These are phyloP conservation scores for Amblyjoppa proteus DNA, from an alignment of 2,888 invertebrate genomes.

Conservation along the genomic window DNA sequence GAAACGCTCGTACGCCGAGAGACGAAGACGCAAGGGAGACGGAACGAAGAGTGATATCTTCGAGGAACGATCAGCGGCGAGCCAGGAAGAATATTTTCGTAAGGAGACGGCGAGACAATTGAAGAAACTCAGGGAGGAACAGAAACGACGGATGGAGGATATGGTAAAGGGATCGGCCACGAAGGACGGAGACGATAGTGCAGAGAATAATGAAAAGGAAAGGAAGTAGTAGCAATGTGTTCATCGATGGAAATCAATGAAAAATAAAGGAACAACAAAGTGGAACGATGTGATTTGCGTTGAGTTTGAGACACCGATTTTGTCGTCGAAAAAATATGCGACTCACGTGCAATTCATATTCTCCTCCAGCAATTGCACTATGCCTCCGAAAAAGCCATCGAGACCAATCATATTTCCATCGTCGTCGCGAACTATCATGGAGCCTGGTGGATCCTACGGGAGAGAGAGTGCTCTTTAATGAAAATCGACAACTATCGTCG, in stretches of 20 bases:
- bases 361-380: slow-evolving; percentile 78
- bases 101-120: slow-evolving; percentile 78
- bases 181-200: slow-evolving; percentile 1
- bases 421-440: slow-evolving; percentile 73
- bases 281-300: slow-evolving; percentile 21
- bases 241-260: background rate
- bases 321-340: background rate
- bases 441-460: slow-evolving; percentile 81
- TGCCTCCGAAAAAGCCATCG: slow-evolving; percentile 81
- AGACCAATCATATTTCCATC: slow-evolving; percentile 75
- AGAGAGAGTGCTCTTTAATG: background rate
- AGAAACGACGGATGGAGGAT: slow-evolving; percentile 39
- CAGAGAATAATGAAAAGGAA: slow-evolving; percentile 24
- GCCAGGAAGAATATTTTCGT: slow-evolving; percentile 80
- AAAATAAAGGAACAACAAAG: background rate
- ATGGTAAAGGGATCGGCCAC: background rate
- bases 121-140: slow-evolving; percentile 67
- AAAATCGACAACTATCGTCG: background rate
- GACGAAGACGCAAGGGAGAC: slow-evolving; percentile 77
- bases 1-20: slow-evolving; percentile 72
- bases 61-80: slow-evolving; percentile 78
- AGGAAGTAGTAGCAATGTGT: slow-evolving; percentile 18
- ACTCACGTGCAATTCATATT: slow-evolving; percentile 83
- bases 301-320: background rate
- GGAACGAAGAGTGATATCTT: slow-evolving; percentile 80